These are phyloP conservation scores for Mormyrus iriodes DNA, from an alignment of 2,113 vertebrate genomes.

Conservation along the genomic window DNA sequence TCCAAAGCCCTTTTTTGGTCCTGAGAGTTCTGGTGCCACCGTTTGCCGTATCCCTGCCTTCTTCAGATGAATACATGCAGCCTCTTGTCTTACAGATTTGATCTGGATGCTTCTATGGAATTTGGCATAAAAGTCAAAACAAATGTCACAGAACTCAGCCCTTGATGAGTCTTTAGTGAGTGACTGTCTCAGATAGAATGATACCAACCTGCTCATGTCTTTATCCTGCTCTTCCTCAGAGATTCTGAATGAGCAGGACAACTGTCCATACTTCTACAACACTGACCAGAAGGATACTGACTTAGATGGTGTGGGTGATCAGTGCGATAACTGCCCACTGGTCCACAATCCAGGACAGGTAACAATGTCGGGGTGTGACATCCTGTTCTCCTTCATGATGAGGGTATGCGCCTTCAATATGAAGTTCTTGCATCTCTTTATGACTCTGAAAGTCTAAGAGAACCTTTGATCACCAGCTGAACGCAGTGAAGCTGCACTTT, in stretches of 20 bases:
- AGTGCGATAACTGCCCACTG: slow-evolving; percentile 92
- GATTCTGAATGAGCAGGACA: slow-evolving; percentile 85
- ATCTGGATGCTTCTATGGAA: background rate
- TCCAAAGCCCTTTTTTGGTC: too few species aligned
- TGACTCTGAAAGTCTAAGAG: background rate
- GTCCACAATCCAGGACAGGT: slow-evolving; percentile 92
- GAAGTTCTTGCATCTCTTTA: background rate
- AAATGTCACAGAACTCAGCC: background rate
- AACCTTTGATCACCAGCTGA: background rate
- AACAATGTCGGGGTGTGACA: background rate
- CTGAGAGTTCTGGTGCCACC: too few species aligned
- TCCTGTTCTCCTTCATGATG: background rate
- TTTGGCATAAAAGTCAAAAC: background rate
- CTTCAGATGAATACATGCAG: too few species aligned
- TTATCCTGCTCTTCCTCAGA: slow-evolving; percentile 54
- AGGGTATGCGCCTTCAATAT: too few species aligned
- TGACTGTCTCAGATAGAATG: background rate
- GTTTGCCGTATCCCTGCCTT: too few species aligned
- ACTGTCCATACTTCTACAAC: slow-evolving; percentile 90
- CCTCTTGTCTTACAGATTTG: background rate
- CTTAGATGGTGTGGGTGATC: slow-evolving; percentile 86
- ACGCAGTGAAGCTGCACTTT: background rate
- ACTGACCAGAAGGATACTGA: slow-evolving; percentile 91
- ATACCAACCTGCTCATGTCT: background rate
- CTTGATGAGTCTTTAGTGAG: background rate